Conservation (phyloP, 2,797 vertebrate species). For the Salmo trutta region DNA sequence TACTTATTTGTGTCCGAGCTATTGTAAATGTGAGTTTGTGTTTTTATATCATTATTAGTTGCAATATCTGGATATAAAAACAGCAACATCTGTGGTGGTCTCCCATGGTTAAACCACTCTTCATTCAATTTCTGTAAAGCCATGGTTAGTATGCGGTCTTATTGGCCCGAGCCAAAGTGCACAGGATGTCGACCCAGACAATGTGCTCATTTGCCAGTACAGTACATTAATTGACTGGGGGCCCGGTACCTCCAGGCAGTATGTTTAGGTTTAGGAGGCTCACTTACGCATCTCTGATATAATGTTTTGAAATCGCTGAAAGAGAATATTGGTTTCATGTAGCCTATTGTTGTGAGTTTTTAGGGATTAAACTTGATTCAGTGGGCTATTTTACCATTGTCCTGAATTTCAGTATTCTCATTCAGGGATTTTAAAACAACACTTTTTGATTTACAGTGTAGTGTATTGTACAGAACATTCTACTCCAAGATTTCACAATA, state of each 20-base stretch:
- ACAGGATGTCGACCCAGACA: not conserved
- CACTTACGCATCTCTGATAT: slow-evolving; percentile 2
- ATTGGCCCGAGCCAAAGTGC: not conserved
- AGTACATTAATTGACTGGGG: slow-evolving; percentile 5
- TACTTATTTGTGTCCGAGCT: not conserved
- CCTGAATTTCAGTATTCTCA: not conserved
- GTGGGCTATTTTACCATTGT: not conserved
- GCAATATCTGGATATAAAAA: not conserved
- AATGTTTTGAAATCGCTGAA: not conserved
- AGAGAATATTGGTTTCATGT: not conserved
- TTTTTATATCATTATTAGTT: not conserved
- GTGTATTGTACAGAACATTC: not conserved
- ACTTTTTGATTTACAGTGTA: not conserved
- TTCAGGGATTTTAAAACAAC: not conserved
- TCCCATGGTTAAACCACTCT: not conserved
- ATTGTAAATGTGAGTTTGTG: not conserved
- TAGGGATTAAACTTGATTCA: not conserved
- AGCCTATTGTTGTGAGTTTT: not conserved
- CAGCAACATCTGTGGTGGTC: not conserved
- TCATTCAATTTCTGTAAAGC: not conserved
- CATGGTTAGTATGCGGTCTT: not conserved
- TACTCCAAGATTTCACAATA: not conserved
- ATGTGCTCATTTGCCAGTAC: slow-evolving; percentile 5
- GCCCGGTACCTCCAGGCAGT: not conserved
- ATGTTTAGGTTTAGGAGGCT: slow-evolving; percentile 6